phyloP scores from a whole-genome alignment of 2,888 invertebrate genomes.

The Balanococcus diminutus region DNA sequence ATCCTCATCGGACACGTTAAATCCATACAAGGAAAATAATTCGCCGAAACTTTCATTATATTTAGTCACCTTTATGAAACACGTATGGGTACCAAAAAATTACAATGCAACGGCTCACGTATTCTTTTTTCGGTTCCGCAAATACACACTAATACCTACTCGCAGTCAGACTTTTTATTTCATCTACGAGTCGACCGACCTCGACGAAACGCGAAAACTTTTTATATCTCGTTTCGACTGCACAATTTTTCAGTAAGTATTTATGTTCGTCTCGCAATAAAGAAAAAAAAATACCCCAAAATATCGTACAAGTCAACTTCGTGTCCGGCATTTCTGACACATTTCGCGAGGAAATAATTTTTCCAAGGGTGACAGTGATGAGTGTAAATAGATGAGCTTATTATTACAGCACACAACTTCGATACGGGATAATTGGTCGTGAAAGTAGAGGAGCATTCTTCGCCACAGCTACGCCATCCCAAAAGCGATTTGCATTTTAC shows the following conservation, averaged over 20 bases:
- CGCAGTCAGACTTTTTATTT: neutral
- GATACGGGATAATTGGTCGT: neutral
- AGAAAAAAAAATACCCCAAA: neutral
- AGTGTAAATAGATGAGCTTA: neutral
- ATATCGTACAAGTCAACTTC: neutral
- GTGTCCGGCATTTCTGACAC: neutral
- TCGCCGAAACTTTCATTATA: neutral
- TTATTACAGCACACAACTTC: neutral
- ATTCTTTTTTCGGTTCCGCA: neutral
- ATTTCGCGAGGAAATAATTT: neutral
- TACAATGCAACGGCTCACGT: neutral
- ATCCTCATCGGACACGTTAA: constrained; percentile 18
- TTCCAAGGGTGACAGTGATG: neutral
- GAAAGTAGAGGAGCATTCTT: too few relatives aligned
- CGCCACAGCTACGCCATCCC: neutral
- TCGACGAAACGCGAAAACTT: neutral
- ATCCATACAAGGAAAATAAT: neutral
- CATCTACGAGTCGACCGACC: too few relatives aligned
- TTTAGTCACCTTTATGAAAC: neutral
- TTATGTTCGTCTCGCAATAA: neutral
- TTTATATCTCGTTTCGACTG: neutral
- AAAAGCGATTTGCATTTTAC: neutral
- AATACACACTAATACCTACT: neutral
- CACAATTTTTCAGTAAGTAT: neutral
- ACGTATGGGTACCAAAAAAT: neutral